phyloP scores from a whole-genome alignment of 2,888 invertebrate genomes.

The Diadromus collaris region DNA sequence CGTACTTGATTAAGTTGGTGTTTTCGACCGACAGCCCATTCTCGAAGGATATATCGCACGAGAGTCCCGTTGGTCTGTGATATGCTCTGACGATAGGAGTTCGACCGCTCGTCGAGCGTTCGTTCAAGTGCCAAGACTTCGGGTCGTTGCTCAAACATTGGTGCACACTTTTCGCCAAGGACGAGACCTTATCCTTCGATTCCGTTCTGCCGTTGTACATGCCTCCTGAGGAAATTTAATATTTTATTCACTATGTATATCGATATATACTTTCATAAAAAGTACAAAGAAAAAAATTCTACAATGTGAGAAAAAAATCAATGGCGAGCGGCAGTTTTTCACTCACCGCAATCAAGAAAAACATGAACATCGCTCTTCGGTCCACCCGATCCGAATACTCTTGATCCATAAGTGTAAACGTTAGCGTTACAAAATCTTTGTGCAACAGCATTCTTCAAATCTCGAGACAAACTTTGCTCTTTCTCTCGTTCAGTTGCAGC shows the following conservation, averaged over 20 bases:
- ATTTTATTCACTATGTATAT: background rate
- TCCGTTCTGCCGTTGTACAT: constrained; percentile 23
- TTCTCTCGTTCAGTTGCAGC: constrained; percentile 50
- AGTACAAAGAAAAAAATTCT: background rate
- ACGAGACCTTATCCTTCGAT: background rate
- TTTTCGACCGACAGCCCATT: constrained; percentile 84
- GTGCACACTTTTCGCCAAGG: constrained; percentile 41
- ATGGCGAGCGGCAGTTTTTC: background rate
- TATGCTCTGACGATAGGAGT: constrained; percentile 84
- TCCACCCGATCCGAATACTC: constrained; percentile 81
- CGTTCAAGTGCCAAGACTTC: constrained; percentile 72
- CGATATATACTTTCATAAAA: background rate
- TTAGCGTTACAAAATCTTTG: constrained; percentile 69
- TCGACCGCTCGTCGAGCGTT: constrained; percentile 80
- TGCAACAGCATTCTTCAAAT: constrained; percentile 64
- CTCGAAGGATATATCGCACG: constrained; percentile 84
- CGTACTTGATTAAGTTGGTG: constrained; percentile 80
- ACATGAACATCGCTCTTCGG: constrained; percentile 73
- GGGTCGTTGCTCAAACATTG: constrained; percentile 52
- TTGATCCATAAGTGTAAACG: constrained; percentile 84
- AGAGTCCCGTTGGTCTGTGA: constrained; percentile 80
- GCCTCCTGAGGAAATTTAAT: constrained; percentile 12
- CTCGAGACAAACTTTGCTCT: constrained; percentile 55
- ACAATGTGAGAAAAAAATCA: background rate
- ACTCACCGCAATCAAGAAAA: constrained; percentile 73